phyloP scores from a whole-genome alignment of 2,888 invertebrate genomes.

The Vesta saturnalis region DNA sequence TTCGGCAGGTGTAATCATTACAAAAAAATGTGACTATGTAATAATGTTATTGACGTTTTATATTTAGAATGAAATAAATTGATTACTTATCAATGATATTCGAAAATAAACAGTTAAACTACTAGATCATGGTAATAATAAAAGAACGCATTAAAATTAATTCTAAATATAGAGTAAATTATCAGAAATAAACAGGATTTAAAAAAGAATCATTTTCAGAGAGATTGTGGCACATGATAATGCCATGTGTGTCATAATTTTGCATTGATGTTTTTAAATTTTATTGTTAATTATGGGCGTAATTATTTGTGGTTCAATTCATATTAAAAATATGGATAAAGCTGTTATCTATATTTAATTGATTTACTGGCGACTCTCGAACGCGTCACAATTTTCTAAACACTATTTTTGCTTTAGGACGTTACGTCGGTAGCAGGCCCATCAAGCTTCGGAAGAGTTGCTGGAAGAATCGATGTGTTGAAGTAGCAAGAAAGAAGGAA shows the following conservation, averaged over 20 bases:
- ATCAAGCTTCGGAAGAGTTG: conserved; percentile 97
- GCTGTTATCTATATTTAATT: conserved; percentile 31
- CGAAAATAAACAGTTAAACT: background rate
- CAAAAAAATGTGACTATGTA: no score
- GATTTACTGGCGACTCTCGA: conserved; percentile 32
- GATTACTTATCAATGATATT: background rate
- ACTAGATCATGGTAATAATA: background rate
- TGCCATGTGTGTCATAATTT: conserved; percentile 23
- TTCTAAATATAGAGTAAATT: conserved; percentile 30
- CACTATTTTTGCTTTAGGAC: conserved; percentile 68
- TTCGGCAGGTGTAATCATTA: no score
- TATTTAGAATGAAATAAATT: background rate
- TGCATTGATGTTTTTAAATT: conserved; percentile 22
- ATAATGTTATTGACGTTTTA: background rate
- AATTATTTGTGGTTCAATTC: conserved; percentile 33
- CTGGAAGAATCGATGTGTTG: conserved; percentile 94
- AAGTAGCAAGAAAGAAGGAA: conserved; percentile 94
- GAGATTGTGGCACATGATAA: conserved; percentile 14
- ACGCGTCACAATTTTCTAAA: conserved; percentile 7
- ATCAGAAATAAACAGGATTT: conserved; percentile 27
- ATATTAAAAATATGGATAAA: conserved; percentile 29
- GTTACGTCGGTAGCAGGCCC: conserved; percentile 98
- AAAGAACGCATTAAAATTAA: background rate
- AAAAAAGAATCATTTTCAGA: conserved; percentile 18
- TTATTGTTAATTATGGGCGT: conserved; percentile 30